Evolutionary conservation across 2,797 vertebrate species (phyloP).

Genomic region (Syngnathus acus): DNA sequence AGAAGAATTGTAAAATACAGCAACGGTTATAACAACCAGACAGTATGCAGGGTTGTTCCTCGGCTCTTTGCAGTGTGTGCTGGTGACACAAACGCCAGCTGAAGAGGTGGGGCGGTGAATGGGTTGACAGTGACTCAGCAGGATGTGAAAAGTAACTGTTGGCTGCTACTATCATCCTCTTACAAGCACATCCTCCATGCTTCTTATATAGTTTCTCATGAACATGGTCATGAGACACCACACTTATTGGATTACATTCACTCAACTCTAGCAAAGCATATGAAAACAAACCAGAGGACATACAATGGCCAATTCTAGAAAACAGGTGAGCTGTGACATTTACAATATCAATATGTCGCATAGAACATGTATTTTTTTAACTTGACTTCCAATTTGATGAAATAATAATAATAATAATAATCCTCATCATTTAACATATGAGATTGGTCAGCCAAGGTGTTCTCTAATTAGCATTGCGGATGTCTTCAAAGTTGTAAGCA

Average conservation of each 20-base stretch:
- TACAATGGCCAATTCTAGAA: no score
- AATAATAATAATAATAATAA: no score
- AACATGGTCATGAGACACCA: background rate
- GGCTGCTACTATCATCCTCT: background rate
- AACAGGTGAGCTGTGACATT: no score
- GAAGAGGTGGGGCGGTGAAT: background rate
- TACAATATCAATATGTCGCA: no score
- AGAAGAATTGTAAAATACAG: background rate
- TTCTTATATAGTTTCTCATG: background rate
- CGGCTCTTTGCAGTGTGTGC: background rate
- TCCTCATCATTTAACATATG: no score
- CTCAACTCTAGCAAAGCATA: background rate
- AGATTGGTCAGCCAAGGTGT: no score
- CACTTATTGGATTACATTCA: background rate
- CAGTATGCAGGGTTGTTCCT: background rate
- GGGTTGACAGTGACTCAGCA: conserved; percentile 5
- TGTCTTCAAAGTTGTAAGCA: no score
- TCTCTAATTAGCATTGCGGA: no score
- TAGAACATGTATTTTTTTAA: no score
- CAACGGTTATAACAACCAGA: background rate
- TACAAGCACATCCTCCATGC: background rate
- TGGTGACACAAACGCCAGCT: background rate
- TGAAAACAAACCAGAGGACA: background rate
- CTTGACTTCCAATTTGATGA: no score
- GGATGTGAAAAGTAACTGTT: background rate